These are phyloP conservation scores for Halocynthia aurantium DNA, from an alignment of 23 tunicate species.

Conservation along the genomic window DNA sequence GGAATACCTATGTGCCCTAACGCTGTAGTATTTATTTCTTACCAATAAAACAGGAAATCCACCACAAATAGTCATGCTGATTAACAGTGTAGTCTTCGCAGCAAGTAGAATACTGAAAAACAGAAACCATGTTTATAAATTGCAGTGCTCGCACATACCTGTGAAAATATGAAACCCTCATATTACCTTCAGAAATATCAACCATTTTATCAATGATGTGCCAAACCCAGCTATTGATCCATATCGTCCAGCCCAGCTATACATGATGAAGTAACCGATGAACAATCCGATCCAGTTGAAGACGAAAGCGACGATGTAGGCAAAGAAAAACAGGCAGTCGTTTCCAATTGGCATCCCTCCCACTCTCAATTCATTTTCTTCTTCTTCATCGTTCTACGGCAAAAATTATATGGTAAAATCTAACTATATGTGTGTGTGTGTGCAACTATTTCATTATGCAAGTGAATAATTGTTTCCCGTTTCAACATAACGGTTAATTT, in stretches of 20 bases:
- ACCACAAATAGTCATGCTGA: conserved; percentile 40
- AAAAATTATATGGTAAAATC: not conserved
- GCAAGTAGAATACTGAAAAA: conserved; percentile 32
- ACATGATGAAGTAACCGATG: conserved; percentile 51
- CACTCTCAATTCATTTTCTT: conserved; percentile 27
- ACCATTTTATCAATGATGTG: conserved; percentile 47
- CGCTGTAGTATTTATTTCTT: not conserved
- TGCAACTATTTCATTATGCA: too few species aligned
- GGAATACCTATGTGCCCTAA: too few species aligned
- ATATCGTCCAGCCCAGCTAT: conserved; percentile 50
- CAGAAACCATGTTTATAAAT: not conserved
- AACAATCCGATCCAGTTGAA: conserved; percentile 75
- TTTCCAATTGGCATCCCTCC: conserved; percentile 41
- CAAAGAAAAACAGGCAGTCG: conserved; percentile 52
- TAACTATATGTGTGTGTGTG: too few species aligned
- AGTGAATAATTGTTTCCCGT: too few species aligned
- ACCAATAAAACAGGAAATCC: conserved; percentile 45
- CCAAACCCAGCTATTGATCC: conserved; percentile 66
- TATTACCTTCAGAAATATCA: conserved; percentile 28
- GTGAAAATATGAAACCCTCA: not conserved
- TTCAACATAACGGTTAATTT: too few species aligned
- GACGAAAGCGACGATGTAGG: conserved; percentile 37
- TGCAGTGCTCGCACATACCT: not conserved
- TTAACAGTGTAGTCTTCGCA: conserved; percentile 16
- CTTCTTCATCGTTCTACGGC: not conserved